Conservation (phyloP, 2,113 vertebrate genomes). For the Tragelaphus imberbis region DNA sequence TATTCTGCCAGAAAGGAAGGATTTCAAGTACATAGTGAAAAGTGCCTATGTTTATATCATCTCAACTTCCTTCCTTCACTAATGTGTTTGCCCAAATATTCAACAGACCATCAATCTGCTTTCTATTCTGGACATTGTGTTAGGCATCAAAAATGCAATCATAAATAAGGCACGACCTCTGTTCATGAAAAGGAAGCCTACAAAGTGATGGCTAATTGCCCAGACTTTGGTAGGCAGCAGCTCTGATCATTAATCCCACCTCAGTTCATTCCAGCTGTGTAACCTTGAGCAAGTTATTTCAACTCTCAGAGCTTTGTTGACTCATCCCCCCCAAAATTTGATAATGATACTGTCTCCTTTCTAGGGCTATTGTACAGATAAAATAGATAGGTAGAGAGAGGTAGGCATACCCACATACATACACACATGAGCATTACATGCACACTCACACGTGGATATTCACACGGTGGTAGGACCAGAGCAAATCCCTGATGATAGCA, state of each 20-base stretch:
- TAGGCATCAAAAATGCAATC: neutral
- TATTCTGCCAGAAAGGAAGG: neutral
- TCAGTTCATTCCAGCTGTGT: neutral
- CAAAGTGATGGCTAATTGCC: neutral
- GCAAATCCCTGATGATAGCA: neutral
- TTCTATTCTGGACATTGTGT: neutral
- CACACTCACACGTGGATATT: neutral
- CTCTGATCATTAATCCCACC: neutral
- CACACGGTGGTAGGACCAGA: neutral
- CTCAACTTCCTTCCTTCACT: neutral
- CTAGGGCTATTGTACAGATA: neutral
- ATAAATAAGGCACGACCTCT: neutral
- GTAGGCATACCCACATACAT: neutral
- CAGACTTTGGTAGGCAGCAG: neutral
- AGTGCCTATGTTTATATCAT: neutral
- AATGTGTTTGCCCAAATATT: neutral
- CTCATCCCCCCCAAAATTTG: neutral
- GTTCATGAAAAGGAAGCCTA: neutral
- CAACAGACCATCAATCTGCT: neutral
- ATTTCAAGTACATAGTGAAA: neutral
- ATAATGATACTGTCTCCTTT: neutral
- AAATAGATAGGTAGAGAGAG: neutral
- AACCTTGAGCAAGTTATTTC: neutral
- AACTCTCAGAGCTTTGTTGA: neutral
- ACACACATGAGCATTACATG: neutral